Conservation (phyloP, 2,888 invertebrate species). For the Stomorhina lunata region DNA sequence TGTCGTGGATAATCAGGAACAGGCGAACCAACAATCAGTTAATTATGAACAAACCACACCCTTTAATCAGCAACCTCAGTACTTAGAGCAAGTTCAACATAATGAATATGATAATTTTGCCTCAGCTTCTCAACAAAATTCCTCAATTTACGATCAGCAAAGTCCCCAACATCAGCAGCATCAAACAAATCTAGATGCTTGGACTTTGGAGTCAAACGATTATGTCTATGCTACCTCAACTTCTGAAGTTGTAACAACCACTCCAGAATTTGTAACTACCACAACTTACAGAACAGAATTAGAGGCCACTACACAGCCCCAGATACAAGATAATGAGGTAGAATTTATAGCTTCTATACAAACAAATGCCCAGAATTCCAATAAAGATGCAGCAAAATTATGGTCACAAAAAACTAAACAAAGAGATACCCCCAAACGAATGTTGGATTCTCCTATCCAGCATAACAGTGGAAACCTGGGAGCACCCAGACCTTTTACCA, state of each 20-base stretch:
- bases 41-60: constrained; percentile 64
- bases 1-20: constrained; percentile 38
- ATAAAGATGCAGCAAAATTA: constrained; percentile 47
- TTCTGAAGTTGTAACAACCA: constrained; percentile 77
- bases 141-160: constrained; percentile 14
- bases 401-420: constrained; percentile 64
- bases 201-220: constrained; percentile 59
- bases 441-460: constrained; percentile 83
- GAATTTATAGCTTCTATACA: constrained; percentile 63
- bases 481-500: constrained; percentile 81
- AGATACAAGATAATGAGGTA: constrained; percentile 43
- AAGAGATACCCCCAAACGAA: constrained; percentile 78
- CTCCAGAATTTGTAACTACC: constrained; percentile 65
- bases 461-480: constrained; percentile 80
- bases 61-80: constrained; percentile 61
- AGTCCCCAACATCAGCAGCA: constrained; percentile 7
- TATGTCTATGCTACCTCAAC: constrained; percentile 70
- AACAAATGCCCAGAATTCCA: constrained; percentile 64
- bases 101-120: constrained; percentile 51
- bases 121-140: constrained; percentile 49
- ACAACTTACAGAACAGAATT: constrained; percentile 35
- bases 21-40: constrained; percentile 29
- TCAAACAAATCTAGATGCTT: constrained; percentile 29
- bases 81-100: constrained; percentile 29
- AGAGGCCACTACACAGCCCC: constrained; percentile 34